Conservation (phyloP, 2,797 vertebrate genomes). For the Molossus alvarezi region DNA sequence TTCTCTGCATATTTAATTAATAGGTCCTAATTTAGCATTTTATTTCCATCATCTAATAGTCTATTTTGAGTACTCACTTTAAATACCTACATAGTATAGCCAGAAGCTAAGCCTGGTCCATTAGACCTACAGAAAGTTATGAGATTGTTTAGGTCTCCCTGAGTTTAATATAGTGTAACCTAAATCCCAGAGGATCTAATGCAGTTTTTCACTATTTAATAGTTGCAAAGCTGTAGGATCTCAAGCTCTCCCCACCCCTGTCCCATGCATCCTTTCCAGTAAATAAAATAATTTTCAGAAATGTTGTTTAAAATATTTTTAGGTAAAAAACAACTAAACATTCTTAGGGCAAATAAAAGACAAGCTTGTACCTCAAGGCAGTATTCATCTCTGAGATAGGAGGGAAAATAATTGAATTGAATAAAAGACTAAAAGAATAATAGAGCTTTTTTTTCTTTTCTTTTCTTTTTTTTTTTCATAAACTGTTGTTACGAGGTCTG, state of each 20-base stretch:
- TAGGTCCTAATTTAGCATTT: neutral
- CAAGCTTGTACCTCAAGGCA: neutral
- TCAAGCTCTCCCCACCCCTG: neutral
- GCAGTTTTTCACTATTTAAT: neutral
- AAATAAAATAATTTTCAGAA: conserved; percentile 7
- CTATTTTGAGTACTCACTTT: neutral
- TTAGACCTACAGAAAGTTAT: neutral
- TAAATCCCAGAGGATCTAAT: neutral
- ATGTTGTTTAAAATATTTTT: neutral
- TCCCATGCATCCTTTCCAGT: neutral
- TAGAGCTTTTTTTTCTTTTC: neutral
- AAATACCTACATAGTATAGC: neutral
- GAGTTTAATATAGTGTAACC: neutral
- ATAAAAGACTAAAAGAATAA: neutral
- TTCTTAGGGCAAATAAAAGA: neutral
- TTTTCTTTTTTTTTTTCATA: neutral
- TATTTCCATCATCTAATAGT: neutral
- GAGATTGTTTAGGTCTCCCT: neutral
- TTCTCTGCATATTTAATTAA: conserved; percentile 30
- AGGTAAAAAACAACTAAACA: neutral
- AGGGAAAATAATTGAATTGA: neutral
- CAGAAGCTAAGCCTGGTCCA: neutral
- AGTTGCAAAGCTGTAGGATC: neutral
- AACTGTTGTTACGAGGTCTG: neutral
- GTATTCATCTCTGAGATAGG: neutral